These are phyloP conservation scores for Micromys minutus DNA, from an alignment of 2,113 vertebrate species.

Conservation along the genomic window DNA sequence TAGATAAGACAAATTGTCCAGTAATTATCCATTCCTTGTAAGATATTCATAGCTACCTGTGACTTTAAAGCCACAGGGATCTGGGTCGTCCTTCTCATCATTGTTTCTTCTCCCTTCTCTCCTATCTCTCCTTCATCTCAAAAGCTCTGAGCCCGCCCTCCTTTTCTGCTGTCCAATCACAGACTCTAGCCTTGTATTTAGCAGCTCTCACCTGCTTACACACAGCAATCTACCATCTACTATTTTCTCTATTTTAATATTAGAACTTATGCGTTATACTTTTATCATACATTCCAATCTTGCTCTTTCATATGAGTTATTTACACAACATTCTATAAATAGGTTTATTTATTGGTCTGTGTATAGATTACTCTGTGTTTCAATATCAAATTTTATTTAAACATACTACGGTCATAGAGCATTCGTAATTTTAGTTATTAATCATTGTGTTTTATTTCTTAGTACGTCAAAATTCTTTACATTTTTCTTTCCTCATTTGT, in stretches of 20 bases:
- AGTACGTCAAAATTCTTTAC: background rate
- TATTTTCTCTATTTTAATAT: background rate
- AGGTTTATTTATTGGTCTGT: background rate
- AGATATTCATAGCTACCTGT: too few species aligned
- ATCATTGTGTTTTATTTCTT: background rate
- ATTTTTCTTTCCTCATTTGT: background rate
- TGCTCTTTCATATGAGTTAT: constrained; percentile 1
- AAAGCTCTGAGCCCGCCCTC: too few species aligned
- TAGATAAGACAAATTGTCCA: too few species aligned
- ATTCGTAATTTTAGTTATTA: background rate
- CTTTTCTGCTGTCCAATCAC: too few species aligned
- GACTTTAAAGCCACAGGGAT: too few species aligned
- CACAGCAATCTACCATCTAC: too few species aligned
- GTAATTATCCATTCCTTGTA: too few species aligned
- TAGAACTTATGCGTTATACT: background rate
- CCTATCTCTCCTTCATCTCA: too few species aligned
- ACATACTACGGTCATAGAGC: background rate
- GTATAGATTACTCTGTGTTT: background rate
- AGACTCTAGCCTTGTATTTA: too few species aligned
- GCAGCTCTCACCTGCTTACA: too few species aligned
- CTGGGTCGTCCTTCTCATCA: too few species aligned
- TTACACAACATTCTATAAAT: background rate
- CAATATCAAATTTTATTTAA: background rate
- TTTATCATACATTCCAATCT: background rate
- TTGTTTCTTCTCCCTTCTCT: too few species aligned